phyloP scores from a whole-genome alignment of 2,888 invertebrate species.

The Acleris emargana region DNA sequence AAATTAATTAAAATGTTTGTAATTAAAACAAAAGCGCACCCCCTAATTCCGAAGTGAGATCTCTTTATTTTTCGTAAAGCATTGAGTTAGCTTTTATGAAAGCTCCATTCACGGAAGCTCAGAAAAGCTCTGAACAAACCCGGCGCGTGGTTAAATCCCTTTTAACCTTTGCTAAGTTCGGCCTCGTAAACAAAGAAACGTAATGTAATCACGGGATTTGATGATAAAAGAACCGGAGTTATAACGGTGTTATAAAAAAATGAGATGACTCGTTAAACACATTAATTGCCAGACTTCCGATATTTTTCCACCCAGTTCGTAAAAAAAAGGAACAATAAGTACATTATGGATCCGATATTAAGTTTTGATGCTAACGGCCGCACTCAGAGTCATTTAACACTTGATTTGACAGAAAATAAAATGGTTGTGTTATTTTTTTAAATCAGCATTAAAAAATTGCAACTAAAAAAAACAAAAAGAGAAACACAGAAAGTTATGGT shows the following conservation, averaged over 20 bases:
- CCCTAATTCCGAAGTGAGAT: slow-evolving; percentile 31
- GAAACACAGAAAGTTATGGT: no score
- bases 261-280: slow-evolving; percentile 30
- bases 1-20: slow-evolving; percentile 20
- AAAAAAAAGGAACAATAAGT: no score
- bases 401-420: no score
- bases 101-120: slow-evolving; percentile 26
- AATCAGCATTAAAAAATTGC: no score
- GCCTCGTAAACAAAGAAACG: slow-evolving; percentile 31
- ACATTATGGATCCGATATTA: no score
- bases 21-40: slow-evolving; percentile 32
- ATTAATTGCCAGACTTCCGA: no score
- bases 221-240: slow-evolving; percentile 25
- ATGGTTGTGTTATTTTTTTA: no score
- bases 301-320: no score
- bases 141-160: slow-evolving; percentile 33
- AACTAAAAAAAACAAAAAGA: no score
- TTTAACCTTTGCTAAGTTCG: slow-evolving; percentile 30
- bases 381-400: no score
- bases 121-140: slow-evolving; percentile 36
- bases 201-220: slow-evolving; percentile 17
- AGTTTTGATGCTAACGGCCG: no score
- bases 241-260: not conserved
- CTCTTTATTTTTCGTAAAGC: slow-evolving; percentile 32
- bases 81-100: slow-evolving; percentile 29